Conservation (phyloP, 2,113 vertebrate genomes). For the Vidua chalybeata region DNA sequence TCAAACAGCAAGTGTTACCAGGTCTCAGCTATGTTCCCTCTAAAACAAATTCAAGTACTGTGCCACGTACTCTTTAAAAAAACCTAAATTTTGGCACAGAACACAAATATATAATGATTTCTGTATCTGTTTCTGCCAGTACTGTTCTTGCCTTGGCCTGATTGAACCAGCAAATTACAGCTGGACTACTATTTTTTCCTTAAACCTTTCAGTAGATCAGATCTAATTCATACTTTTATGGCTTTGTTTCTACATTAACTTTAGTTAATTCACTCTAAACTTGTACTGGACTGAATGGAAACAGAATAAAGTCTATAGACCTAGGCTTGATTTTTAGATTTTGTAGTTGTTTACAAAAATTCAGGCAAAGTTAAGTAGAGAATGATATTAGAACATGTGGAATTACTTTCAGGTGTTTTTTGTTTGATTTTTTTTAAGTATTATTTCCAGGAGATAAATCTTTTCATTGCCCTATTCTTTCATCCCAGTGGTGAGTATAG, state of each 20-base stretch:
- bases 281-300: background rate
- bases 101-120: background rate
- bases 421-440: constrained; percentile 16
- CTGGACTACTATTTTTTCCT: background rate
- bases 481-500: background rate
- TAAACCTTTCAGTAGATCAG: background rate
- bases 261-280: background rate
- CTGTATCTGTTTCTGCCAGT: background rate
- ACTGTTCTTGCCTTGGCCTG: background rate
- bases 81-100: background rate
- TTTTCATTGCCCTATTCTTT: constrained; percentile 44
- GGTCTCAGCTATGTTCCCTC: background rate
- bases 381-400: constrained; percentile 42
- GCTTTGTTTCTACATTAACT: background rate
- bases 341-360: constrained; percentile 19
- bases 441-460: constrained; percentile 62
- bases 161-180: background rate
- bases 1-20: background rate
- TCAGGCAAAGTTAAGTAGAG: constrained; percentile 48
- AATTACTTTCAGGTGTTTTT: background rate
- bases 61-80: background rate
- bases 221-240: background rate
- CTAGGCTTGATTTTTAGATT: constrained; percentile 11
- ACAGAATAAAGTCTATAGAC: background rate
- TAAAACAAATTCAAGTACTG: background rate